Conservation (phyloP, 2,888 invertebrate genomes). For the Leptinotarsa juncta region DNA sequence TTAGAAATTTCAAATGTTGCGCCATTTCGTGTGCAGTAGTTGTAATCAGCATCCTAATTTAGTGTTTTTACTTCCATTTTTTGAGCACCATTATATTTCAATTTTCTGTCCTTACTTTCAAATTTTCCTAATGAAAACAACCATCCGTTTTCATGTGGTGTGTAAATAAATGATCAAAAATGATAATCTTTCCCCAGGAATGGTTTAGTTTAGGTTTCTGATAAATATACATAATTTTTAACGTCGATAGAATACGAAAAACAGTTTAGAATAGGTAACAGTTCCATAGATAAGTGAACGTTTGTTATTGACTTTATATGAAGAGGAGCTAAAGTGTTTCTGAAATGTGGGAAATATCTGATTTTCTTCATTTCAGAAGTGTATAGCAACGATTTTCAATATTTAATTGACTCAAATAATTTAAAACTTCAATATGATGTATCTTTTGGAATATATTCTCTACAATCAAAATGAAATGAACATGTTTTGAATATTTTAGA, state of each 20-base stretch:
- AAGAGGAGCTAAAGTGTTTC: background rate
- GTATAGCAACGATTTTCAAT: background rate
- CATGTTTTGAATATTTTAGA: background rate
- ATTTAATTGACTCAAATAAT: background rate
- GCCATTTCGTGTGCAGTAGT: too few species aligned
- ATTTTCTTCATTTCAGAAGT: background rate
- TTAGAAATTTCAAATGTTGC: too few species aligned
- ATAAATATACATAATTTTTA: too few species aligned
- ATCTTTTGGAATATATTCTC: too few species aligned
- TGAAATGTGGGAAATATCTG: background rate
- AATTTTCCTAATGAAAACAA: background rate
- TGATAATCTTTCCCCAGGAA: background rate
- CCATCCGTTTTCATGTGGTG: background rate
- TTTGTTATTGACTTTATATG: slow-evolving; percentile 2
- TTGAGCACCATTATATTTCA: too few species aligned
- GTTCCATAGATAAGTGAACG: background rate
- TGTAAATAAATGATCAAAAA: background rate
- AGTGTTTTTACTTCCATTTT: too few species aligned
- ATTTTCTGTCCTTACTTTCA: background rate
- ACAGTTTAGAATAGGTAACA: background rate
- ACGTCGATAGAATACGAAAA: background rate
- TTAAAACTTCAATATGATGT: background rate
- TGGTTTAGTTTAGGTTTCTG: background rate
- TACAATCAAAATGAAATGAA: background rate
- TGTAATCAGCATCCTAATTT: too few species aligned